Base-by-base conservation (phyloP, 92 coral and sea anemone genomes). In the Porites cylindrica region DNA sequence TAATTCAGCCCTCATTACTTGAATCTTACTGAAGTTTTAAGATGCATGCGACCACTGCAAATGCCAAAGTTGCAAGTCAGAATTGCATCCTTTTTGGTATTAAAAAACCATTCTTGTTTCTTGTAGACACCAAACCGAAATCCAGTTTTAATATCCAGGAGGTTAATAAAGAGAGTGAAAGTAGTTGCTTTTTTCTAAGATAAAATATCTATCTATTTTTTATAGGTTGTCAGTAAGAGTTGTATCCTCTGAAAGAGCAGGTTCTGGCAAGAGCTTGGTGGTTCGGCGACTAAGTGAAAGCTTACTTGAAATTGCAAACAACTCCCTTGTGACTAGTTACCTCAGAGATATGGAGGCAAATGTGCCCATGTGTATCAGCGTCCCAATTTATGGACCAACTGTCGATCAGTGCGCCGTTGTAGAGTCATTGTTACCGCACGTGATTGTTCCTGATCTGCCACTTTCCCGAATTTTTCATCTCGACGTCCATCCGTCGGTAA, bases 401-500 rank as follows among this genome's bases (percentile, higher is more conserved):
- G 94, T 89, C 7, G 88, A 94, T 79, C 79, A 80, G 63, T 86
- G 91, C n/a, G 79, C 76, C 23, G 86, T 92, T 23, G 93, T 90
- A 23, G 89, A 93, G 60, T 80, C 91, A 81, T 82, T 96, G 83
- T 83, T 88, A 53, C 91, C 92, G 6, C 93, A 91, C 91, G 86
- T 93, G 23, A 70, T 96, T 17, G 85, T 63, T 66, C 90, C 93
- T 26, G 91, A 93, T 72, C 63, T 96, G 67, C 98, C 98, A 17
- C 64, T 96, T 26, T 96, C 98, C 75, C 80, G 99, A 73, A 92
- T 96, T 10, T 96, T 96, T 82, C 99, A 96, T 85, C 77, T 96
- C 75, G 99, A 96, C 68, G 88, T 96, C 13, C 93, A 95, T 18
- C 98, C 97, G 53, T 91, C 96, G 94, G 98, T 96, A 90, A 66